Conservation (phyloP, 2,797 vertebrate genomes). For the Phoeniculus purpureus region DNA sequence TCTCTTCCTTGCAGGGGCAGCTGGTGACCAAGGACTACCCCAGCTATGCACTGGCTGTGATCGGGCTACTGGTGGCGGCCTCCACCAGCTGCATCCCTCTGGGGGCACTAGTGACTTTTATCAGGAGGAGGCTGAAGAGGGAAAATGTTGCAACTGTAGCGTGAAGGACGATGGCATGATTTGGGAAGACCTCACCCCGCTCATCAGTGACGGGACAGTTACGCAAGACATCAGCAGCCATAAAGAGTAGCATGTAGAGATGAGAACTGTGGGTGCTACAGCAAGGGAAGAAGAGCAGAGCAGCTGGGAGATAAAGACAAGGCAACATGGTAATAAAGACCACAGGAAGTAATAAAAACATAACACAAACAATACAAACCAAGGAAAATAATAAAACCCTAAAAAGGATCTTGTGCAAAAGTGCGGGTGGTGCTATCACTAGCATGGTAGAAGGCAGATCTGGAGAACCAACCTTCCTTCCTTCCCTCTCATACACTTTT, state of each 20-base stretch:
- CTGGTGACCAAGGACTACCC: constrained; percentile 86
- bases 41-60: constrained; percentile 79
- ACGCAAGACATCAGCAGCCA: constrained; percentile 42
- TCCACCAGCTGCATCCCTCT: constrained; percentile 87
- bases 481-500: too few species aligned
- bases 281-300: too few species aligned
- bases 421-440: too few species aligned
- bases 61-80: constrained; percentile 83
- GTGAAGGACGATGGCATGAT: background rate
- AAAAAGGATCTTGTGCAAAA: too few species aligned
- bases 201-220: background rate
- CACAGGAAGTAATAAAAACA: too few species aligned
- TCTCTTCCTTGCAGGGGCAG: constrained; percentile 80
- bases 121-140: constrained; percentile 67
- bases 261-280: constrained; percentile 6
- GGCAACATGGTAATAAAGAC: too few species aligned
- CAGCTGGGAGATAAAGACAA: too few species aligned
- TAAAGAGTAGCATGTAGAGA: constrained; percentile 12
- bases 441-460: too few species aligned
- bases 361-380: too few species aligned
- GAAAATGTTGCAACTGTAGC: background rate
- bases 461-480: too few species aligned
- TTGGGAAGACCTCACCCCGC: background rate
- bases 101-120: constrained; percentile 78
- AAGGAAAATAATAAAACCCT: too few species aligned